Conservation (phyloP, 92 coral and sea anemone species). For the Porites evermanni region DNA sequence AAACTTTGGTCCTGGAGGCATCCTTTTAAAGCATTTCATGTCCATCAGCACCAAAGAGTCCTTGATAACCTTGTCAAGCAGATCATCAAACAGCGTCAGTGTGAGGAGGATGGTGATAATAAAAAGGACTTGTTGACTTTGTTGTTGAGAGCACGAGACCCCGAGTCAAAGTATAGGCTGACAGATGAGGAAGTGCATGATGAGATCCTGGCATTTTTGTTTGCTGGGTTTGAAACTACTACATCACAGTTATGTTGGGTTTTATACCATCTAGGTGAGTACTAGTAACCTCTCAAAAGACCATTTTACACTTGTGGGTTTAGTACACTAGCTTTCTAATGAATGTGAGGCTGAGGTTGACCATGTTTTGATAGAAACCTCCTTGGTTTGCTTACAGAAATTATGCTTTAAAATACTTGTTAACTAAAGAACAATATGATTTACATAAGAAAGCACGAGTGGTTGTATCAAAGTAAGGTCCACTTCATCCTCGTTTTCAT, state of each 20-base stretch:
- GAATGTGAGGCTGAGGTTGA: too few species aligned
- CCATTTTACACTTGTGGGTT: too few species aligned
- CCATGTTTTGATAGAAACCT: too few species aligned
- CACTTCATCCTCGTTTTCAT: too few species aligned
- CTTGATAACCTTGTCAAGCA: constrained; percentile 40
- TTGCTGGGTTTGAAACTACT: constrained; percentile 69
- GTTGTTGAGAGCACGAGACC: constrained; percentile 53
- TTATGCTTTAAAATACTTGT: too few species aligned
- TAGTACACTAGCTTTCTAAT: too few species aligned
- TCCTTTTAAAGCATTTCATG: constrained; percentile 23
- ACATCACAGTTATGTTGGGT: constrained; percentile 67
- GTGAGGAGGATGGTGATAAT: not conserved
- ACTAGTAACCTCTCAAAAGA: not conserved
- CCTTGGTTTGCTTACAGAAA: too few species aligned
- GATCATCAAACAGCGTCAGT: constrained; percentile 23
- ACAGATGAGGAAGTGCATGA: constrained; percentile 61
- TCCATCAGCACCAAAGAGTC: not conserved
- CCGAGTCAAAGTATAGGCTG: constrained; percentile 52
- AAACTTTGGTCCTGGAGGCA: constrained; percentile 34
- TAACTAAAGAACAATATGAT: too few species aligned
- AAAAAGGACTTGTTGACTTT: constrained; percentile 52
- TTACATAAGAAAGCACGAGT: too few species aligned
- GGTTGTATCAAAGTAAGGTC: too few species aligned
- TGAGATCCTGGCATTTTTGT: constrained; percentile 62
- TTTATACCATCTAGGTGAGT: constrained; percentile 60